These are phyloP conservation scores for Copsychus sechellarum DNA, from an alignment of 2,113 vertebrate species.

Conservation along the genomic window DNA sequence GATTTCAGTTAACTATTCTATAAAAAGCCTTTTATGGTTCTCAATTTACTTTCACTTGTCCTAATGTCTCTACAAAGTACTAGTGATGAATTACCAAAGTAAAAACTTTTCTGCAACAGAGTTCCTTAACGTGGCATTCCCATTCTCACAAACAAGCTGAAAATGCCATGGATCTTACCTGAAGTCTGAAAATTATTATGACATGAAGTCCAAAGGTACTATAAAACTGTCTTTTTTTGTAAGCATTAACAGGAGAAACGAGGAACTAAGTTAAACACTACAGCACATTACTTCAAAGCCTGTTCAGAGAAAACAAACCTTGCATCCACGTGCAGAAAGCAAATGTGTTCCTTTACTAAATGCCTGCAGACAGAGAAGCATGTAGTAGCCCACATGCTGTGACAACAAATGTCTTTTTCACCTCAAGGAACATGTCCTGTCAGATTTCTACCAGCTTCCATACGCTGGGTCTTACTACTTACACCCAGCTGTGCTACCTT, in stretches of 20 bases:
- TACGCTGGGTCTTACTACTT: background rate
- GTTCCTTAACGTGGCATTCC: background rate
- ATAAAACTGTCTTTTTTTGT: background rate
- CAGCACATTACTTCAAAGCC: background rate
- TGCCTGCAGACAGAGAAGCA: background rate
- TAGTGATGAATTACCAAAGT: background rate
- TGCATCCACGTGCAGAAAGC: background rate
- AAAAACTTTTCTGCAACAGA: background rate
- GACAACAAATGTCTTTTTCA: background rate
- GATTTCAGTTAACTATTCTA: background rate
- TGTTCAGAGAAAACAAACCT: background rate
- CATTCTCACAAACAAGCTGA: background rate
- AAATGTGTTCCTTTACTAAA: background rate
- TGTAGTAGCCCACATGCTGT: background rate
- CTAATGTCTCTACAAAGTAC: background rate
- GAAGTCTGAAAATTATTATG: background rate
- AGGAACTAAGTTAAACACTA: background rate
- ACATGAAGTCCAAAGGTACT: background rate
- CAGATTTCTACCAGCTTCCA: background rate
- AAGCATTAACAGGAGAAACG: background rate
- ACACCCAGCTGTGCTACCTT: background rate
- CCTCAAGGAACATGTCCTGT: background rate
- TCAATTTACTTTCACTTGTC: slow-evolving; percentile 6
- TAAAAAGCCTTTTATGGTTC: slow-evolving; percentile 10
- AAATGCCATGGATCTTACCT: background rate